These are phyloP conservation scores for Callopanchax toddi DNA, from an alignment of 2,113 vertebrate species.

Conservation along the genomic window DNA sequence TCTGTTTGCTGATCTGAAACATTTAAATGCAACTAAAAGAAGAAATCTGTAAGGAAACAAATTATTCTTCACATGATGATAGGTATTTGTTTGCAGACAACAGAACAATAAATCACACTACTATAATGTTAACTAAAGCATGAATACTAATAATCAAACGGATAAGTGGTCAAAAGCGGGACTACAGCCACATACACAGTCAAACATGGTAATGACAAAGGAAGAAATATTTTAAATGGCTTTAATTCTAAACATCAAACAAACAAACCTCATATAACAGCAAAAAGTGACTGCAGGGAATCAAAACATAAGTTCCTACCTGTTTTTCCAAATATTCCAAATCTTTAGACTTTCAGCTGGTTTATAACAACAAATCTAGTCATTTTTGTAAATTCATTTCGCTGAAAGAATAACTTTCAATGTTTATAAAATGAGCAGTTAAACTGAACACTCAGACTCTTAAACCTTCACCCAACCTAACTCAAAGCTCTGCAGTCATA, in stretches of 20 bases:
- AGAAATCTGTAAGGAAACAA: too few relatives aligned
- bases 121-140: neutral
- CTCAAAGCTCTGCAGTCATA: slow-evolving; percentile 53
- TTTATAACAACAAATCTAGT: slow-evolving; percentile 15
- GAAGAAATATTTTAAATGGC: neutral
- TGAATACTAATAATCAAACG: neutral
- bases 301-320: slow-evolving; percentile 56
- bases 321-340: slow-evolving; percentile 31
- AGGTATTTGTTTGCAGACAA: too few relatives aligned
- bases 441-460: neutral
- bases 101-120: too few relatives aligned
- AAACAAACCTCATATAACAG: neutral
- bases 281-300: neutral
- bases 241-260: neutral
- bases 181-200: neutral
- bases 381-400: neutral
- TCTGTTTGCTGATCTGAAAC: too few relatives aligned
- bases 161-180: neutral
- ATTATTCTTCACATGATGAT: too few relatives aligned
- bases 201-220: neutral
- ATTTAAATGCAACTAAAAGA: too few relatives aligned
- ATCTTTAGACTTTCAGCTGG: slow-evolving; percentile 10
- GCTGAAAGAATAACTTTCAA: slow-evolving; percentile 5
- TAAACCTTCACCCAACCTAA: slow-evolving; percentile 32
- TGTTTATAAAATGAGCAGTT: neutral